Percentiles rank a stretch among this genome's conserved stretches.
phyloP scores from a whole-genome alignment of 2,888 invertebrate species.

The Alitta virens region DNA sequence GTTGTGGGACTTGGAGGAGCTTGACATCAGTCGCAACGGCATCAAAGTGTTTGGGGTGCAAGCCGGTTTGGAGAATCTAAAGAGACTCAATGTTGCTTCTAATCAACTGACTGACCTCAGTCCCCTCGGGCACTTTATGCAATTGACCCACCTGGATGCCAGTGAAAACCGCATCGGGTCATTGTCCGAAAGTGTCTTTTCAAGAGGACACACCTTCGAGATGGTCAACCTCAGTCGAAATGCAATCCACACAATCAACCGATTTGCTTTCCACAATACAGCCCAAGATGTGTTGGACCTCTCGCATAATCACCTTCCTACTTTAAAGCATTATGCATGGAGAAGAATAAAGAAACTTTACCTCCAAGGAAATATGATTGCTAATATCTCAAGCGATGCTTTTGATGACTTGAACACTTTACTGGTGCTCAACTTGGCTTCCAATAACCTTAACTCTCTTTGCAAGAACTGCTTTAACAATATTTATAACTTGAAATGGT shows the following conservation, averaged over 20 bases:
- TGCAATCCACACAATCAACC: conserved; percentile 34
- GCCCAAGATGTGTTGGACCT: conserved; percentile 41
- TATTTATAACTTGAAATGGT: conserved; percentile 29
- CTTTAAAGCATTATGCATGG: conserved; percentile 42
- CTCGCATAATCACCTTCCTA: conserved; percentile 38
- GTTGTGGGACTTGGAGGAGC: conserved; percentile 17
- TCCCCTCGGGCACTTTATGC: conserved; percentile 21
- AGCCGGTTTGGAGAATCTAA: conserved; percentile 26
- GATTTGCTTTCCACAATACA: conserved; percentile 39
- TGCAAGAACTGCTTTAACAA: conserved; percentile 30
- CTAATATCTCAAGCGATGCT: conserved; percentile 16
- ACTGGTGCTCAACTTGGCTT: conserved; percentile 31
- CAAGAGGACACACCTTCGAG: conserved; percentile 29
- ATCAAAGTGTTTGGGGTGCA: conserved; percentile 21
- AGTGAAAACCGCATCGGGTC: conserved; percentile 28
- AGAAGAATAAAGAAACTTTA: conserved; percentile 30
- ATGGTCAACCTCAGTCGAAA: conserved; percentile 43
- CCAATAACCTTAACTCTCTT: conserved; percentile 36
- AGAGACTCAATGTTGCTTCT: conserved; percentile 18
- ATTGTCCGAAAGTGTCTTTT: conserved; percentile 35
- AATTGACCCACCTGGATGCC: conserved; percentile 32
- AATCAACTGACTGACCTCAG: conserved; percentile 27
- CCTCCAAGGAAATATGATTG: conserved; percentile 38
- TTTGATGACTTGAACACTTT: conserved; percentile 12
- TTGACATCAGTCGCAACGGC: conserved; percentile 27